A percentile compares a stretch with the other conserved stretches of the same genome.
phyloP scores from a whole-genome alignment of 2,113 vertebrate genomes.

The Bubo blakistoni region DNA sequence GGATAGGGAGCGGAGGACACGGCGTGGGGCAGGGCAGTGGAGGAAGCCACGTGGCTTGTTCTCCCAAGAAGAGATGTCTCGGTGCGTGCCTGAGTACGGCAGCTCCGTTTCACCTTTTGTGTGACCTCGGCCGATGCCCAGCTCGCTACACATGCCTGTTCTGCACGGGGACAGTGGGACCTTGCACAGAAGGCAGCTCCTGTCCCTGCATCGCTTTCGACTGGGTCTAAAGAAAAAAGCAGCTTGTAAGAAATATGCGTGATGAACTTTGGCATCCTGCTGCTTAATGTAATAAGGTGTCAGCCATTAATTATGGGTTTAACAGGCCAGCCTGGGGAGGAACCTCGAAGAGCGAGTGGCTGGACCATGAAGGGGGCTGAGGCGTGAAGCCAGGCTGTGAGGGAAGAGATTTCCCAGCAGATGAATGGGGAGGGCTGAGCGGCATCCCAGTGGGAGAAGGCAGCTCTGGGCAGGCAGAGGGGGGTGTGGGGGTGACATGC shows the following conservation, averaged over 20 bases:
- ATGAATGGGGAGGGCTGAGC: background rate
- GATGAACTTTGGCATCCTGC: background rate
- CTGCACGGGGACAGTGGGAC: accelerated
- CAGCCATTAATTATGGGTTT: background rate
- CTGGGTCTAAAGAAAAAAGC: background rate
- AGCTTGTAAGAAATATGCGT: accelerated
- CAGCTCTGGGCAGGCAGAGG: background rate
- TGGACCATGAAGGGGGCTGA: background rate
- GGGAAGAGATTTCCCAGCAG: background rate
- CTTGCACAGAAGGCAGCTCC: background rate
- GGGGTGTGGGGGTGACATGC: background rate
- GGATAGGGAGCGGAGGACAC: background rate
- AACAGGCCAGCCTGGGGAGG: background rate
- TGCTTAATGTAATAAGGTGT: background rate
- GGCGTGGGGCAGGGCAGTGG: background rate
- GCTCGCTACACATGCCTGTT: accelerated
- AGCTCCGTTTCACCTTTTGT: background rate
- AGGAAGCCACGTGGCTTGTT: background rate
- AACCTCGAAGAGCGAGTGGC: accelerated
- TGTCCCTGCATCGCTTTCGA: background rate
- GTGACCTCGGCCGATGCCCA: background rate
- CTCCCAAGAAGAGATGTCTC: background rate
- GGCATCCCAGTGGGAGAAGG: background rate
- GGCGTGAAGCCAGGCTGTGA: accelerated
- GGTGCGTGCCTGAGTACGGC: background rate